Percentiles rank a stretch among this genome's conserved stretches.
phyloP scores from a whole-genome alignment of 2,113 vertebrate genomes.

The Pachyramphus minor region DNA sequence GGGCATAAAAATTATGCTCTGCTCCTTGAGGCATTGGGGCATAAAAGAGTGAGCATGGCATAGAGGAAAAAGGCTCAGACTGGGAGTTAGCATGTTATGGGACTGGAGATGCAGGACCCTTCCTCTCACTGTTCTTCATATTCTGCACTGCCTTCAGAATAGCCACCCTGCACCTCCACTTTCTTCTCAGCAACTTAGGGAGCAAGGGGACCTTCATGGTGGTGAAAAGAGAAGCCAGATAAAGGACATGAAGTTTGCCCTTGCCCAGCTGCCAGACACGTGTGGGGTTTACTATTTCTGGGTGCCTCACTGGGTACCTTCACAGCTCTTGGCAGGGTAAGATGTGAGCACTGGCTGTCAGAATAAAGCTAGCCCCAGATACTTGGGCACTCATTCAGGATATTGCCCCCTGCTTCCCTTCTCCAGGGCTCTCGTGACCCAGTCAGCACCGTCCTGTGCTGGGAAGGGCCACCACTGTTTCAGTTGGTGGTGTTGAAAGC shows the following conservation, averaged over 20 bases:
- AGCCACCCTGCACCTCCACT: not conserved
- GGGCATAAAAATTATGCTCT: not conserved
- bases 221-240: not conserved
- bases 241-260: not conserved
- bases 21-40: rapidly evolving
- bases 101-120: not conserved
- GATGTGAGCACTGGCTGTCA: not conserved
- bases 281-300: not conserved
- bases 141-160: not conserved
- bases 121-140: not conserved
- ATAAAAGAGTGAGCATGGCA: not conserved
- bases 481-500: not conserved
- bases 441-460: not conserved
- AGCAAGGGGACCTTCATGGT: not conserved
- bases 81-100: not conserved
- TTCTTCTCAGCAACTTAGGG: not conserved
- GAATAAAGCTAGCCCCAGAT: not conserved
- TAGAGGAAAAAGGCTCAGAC: not conserved
- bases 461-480: not conserved
- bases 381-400: not conserved
- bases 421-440: not conserved
- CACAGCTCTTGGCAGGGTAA: rapidly evolving
- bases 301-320: rapidly evolving
- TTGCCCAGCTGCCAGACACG: not conserved
- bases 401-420: not conserved